A percentile compares a stretch with the other conserved stretches of the same genome.
phyloP scores from a whole-genome alignment of 2,888 invertebrate species.

The Eledona agricola region DNA sequence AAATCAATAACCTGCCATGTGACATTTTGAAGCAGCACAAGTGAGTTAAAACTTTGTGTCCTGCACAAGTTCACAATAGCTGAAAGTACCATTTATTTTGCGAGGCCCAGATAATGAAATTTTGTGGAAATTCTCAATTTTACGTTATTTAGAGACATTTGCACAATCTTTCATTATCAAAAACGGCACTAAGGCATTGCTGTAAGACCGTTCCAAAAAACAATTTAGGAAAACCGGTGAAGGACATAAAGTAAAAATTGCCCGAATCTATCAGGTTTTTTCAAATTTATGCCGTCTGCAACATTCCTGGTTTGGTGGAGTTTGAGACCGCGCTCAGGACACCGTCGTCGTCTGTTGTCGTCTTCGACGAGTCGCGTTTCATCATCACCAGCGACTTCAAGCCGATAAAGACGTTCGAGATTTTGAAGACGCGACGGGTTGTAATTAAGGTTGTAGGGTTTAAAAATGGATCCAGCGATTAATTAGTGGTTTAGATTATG shows the following conservation, averaged over 20 bases:
- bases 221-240: no score
- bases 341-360: neutral
- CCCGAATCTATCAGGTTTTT: no score
- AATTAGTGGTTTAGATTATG: neutral
- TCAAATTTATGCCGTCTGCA: constrained; percentile 6
- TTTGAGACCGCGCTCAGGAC: constrained; percentile 1
- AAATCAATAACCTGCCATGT: constrained; percentile 14
- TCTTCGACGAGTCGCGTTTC: constrained; percentile 15
- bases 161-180: no score
- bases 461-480: neutral
- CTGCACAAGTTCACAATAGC: no score
- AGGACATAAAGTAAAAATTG: no score
- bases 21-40: constrained; percentile 4
- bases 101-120: neutral
- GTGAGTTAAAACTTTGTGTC: no score
- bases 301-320: constrained; percentile 8
- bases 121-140: no score
- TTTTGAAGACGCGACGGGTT: constrained; percentile 9
- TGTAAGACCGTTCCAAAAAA: no score
- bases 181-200: no score
- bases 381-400: constrained; percentile 1
- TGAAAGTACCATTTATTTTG: neutral
- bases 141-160: no score
- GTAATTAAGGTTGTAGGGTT: constrained; percentile 2
- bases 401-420: constrained; percentile 10